phyloP scores from a whole-genome alignment of 2,113 vertebrate genomes.

The Sapayoa aenigma region DNA sequence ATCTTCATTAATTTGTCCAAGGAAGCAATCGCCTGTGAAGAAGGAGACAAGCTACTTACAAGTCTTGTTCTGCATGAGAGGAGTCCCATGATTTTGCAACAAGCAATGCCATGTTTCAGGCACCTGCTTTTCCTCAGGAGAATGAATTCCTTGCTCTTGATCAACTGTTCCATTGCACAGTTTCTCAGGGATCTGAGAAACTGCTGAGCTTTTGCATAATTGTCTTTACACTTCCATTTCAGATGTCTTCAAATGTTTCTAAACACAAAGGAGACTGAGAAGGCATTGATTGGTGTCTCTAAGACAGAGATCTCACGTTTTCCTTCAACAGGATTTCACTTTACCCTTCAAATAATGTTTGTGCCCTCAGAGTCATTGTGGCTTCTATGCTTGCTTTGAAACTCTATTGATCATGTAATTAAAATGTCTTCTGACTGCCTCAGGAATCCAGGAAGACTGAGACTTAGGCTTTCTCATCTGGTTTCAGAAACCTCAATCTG shows the following conservation, averaged over 20 bases:
- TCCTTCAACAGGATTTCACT: constrained; percentile 4
- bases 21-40: background rate
- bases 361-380: constrained; percentile 51
- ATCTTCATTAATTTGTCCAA: background rate
- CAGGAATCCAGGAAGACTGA: constrained; percentile 11
- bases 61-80: background rate
- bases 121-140: background rate
- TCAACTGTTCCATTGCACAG: background rate
- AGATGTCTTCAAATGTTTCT: constrained; percentile 42
- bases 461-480: background rate
- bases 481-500: constrained; percentile 19
- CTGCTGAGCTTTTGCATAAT: constrained; percentile 38
- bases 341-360: constrained; percentile 20
- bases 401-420: constrained; percentile 59
- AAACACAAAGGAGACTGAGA: constrained; percentile 32
- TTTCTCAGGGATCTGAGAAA: constrained; percentile 39
- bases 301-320: background rate
- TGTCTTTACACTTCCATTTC: constrained; percentile 37
- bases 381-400: constrained; percentile 40
- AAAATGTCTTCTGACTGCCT: constrained; percentile 10
- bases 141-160: background rate
- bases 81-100: background rate
- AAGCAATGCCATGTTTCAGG: background rate
- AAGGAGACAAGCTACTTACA: background rate
- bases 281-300: constrained; percentile 35